Base-by-base conservation (phyloP, 2,888 invertebrate genomes). In the Chalcosyrphus nemorum region DNA sequence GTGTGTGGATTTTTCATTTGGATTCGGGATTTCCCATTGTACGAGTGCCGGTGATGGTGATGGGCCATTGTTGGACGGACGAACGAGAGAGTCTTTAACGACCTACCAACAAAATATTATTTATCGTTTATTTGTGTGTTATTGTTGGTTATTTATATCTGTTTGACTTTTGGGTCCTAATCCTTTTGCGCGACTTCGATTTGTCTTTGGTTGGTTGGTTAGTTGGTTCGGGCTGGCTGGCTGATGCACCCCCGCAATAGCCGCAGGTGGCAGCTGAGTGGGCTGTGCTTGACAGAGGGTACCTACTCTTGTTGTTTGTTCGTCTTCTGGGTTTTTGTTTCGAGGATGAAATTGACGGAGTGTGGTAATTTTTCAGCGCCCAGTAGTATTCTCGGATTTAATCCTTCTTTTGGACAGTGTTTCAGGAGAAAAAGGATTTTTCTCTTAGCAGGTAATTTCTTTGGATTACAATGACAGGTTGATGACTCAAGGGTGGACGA, bases 401-500 rank as follows among this genome's bases (percentile, higher is more conserved):
- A 80, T 70, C 74, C 84, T 57, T 70, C 84, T 57, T 84, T 84
- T 19, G 80, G 68, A 54, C 47, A 52, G 65, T 65, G 63, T 70
- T 74, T 80, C 65, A 27, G 57, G 32, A 38, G 80, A 80, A 80
- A 70, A 80, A 19, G 74, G 68, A 80, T 84, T 80, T 80, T 78
- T 80, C 75, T 74, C 84, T 84, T 84, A 80, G 74, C 80, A 80
- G 84, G 84, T 84, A 84, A 84, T 84, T 84, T 84, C 78, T 84
- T 74, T 63, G 74, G 74, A 84, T 84, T 84, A 84, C n/a, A 11
- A 54, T 65, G 84, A 75, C 84, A 84, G 65, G 43, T 65, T 70
- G 74, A 74, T 84, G 82, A 74, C 74, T 78, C 82, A 84, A 74
- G 38, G 19, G 19, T 38, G 29, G 17, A 7, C 0, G 56, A 68